Conservation (phyloP, 2,797 vertebrate species). For the Gephyroberyx darwinii region DNA sequence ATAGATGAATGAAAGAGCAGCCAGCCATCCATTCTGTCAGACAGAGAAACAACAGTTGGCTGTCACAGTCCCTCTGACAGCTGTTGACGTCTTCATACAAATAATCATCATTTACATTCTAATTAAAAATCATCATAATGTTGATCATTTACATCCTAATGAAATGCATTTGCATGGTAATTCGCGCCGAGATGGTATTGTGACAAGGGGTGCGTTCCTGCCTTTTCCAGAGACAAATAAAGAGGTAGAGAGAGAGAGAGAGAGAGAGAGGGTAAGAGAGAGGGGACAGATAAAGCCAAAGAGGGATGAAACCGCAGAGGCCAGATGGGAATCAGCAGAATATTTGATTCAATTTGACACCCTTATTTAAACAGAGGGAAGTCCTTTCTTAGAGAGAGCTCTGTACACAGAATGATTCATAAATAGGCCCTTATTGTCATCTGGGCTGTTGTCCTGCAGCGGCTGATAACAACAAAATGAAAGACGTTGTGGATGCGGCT, state of each 20-base stretch:
- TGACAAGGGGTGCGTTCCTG: slow-evolving; percentile 43
- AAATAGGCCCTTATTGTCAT: slow-evolving; percentile 41
- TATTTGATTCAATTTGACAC: slow-evolving; percentile 60
- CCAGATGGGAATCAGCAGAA: slow-evolving; percentile 63
- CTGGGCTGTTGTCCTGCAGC: slow-evolving; percentile 31
- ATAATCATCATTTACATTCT: slow-evolving; percentile 75
- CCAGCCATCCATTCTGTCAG: slow-evolving; percentile 46
- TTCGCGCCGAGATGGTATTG: slow-evolving; percentile 42
- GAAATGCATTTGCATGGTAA: slow-evolving; percentile 75
- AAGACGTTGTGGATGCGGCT: slow-evolving; percentile 20
- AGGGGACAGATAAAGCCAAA: slow-evolving; percentile 38
- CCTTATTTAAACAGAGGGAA: slow-evolving; percentile 42
- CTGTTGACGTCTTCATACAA: slow-evolving; percentile 65
- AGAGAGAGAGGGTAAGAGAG: slow-evolving; percentile 25
- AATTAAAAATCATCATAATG: slow-evolving; percentile 72
- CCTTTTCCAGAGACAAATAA: slow-evolving; percentile 17
- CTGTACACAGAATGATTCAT: slow-evolving; percentile 26
- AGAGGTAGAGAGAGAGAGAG: slow-evolving; percentile 42
- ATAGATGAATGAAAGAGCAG: slow-evolving; percentile 51
- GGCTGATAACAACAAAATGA: slow-evolving; percentile 37
- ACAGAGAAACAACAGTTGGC: slow-evolving; percentile 53
- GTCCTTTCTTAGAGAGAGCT: slow-evolving; percentile 14
- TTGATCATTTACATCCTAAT: slow-evolving; percentile 74
- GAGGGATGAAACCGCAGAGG: slow-evolving; percentile 44
- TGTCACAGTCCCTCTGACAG: slow-evolving; percentile 59